phyloP scores from a whole-genome alignment of 2,888 invertebrate genomes.

The Ophion ellenae region DNA sequence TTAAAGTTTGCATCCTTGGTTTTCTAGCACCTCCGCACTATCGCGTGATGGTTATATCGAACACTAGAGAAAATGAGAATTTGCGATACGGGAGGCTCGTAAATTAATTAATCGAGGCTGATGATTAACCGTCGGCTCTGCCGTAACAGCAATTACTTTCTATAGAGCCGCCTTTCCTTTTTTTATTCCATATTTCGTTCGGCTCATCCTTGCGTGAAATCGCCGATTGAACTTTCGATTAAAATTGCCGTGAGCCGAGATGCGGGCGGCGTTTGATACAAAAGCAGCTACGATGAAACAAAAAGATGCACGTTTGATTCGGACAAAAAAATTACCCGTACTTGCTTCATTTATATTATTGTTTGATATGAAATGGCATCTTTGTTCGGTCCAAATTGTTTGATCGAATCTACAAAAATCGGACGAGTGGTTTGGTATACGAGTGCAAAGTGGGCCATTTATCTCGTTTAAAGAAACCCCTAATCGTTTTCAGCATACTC shows the following conservation, averaged over 20 bases:
- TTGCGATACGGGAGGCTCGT: constrained; percentile 34
- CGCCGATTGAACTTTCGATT: constrained; percentile 12
- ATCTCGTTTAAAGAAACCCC: background rate
- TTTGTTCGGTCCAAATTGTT: background rate
- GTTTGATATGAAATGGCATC: background rate
- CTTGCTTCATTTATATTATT: background rate
- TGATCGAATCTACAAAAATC: background rate
- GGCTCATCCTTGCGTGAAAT: constrained; percentile 21
- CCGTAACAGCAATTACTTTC: constrained; percentile 51
- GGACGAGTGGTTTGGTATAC: background rate
- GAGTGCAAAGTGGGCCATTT: background rate
- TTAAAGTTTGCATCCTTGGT: background rate
- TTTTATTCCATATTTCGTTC: background rate
- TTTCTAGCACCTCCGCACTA: constrained; percentile 28
- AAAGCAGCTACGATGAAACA: background rate
- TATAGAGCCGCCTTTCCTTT: constrained; percentile 23
- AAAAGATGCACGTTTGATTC: background rate
- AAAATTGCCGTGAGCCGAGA: background rate
- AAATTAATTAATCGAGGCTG: constrained; percentile 58
- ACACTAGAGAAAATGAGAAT: constrained; percentile 33
- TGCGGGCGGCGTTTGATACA: background rate
- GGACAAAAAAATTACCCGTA: background rate
- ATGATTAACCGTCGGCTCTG: constrained; percentile 34
- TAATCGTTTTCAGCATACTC: background rate
- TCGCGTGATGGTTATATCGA: constrained; percentile 56